Conservation (phyloP, 1,140 invertebrate genomes). For the Trichonephila clavata region DNA sequence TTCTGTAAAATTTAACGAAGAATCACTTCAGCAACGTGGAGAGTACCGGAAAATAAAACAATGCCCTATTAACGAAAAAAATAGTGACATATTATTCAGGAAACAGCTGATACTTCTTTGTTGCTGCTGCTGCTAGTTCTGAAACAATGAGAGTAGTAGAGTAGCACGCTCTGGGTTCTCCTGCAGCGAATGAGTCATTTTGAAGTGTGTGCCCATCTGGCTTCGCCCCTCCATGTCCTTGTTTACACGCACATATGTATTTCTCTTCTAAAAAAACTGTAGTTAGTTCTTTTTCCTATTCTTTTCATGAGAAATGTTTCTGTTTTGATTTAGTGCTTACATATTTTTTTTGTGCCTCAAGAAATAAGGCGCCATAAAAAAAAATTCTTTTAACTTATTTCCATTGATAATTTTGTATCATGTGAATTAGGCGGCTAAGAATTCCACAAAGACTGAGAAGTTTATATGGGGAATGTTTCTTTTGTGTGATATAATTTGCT, state of each 20-base stretch:
- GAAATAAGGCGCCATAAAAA: neutral
- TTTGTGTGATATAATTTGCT: no score
- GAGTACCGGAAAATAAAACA: neutral
- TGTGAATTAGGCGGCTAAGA: no score
- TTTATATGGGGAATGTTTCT: no score
- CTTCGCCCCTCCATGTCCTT: neutral
- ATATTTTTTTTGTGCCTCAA: neutral
- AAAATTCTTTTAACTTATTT: neutral
- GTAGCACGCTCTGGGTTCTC: neutral
- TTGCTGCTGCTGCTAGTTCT: neutral
- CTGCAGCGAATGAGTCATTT: constrained; percentile 21
- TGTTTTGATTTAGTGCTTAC: neutral
- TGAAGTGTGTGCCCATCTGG: constrained; percentile 25
- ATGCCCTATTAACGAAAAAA: neutral
- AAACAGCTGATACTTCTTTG: constrained; percentile 14
- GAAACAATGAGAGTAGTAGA: constrained; percentile 23
- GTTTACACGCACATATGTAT: neutral
- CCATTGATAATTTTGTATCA: no score
- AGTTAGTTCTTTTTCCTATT: neutral
- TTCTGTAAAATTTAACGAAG: no score
- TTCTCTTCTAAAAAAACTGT: neutral
- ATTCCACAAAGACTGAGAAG: no score
- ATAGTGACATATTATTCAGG: neutral
- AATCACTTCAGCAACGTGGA: no score
- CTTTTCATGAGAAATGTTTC: neutral